These are phyloP conservation scores for Clarias fuscus DNA, from an alignment of 2,797 vertebrate genomes.

Conservation along the genomic window DNA sequence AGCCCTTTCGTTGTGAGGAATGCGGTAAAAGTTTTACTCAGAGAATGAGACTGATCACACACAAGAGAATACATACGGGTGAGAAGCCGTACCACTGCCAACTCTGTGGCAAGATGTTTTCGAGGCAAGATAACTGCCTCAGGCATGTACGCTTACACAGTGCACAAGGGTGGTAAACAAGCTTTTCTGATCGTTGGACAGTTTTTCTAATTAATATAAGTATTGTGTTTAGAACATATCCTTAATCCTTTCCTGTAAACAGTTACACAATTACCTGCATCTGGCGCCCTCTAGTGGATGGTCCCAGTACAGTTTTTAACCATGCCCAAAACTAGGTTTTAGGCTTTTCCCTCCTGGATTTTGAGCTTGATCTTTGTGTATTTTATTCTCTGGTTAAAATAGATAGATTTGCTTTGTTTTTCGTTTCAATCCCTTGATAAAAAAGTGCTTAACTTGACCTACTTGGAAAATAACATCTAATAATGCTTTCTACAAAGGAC, in stretches of 20 bases:
- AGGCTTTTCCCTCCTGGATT: no score
- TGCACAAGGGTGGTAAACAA: conserved; percentile 62
- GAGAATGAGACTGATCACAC: conserved; percentile 72
- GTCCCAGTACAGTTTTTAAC: not conserved
- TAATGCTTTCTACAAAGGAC: not conserved
- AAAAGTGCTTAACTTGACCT: not conserved
- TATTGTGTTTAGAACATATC: not conserved
- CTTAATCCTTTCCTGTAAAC: not conserved
- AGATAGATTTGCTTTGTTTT: no score
- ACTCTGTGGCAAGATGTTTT: conserved; percentile 62
- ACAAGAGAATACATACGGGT: conserved; percentile 72
- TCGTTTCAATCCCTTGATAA: not conserved
- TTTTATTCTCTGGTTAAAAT: conserved; percentile 9
- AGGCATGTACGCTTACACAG: conserved; percentile 73
- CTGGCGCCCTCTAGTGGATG: not conserved
- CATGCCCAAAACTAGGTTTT: not conserved
- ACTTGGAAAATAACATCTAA: not conserved
- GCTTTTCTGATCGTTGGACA: not conserved
- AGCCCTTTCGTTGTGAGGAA: conserved; percentile 70
- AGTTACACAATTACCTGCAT: not conserved
- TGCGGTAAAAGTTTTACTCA: conserved; percentile 77
- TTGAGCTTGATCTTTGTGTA: not conserved
- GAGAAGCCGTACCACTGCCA: conserved; percentile 53
- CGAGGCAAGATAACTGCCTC: conserved; percentile 72
- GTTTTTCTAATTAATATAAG: not conserved